Evolutionary conservation across 2,113 vertebrate genomes (phyloP).

Genomic region (Bombycilla garrulus): DNA sequence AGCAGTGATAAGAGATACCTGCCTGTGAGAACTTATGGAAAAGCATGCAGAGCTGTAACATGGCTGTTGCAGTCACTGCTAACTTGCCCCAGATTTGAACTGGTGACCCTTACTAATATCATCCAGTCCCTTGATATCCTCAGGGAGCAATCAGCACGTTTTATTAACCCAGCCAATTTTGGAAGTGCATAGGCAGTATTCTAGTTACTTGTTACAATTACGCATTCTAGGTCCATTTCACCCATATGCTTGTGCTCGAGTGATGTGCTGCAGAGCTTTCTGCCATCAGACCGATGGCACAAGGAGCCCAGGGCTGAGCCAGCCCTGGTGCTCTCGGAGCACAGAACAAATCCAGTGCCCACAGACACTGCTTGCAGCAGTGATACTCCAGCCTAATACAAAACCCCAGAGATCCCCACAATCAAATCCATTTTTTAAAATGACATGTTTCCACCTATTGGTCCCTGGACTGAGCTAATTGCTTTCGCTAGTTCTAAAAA

Average conservation of each 20-base stretch:
- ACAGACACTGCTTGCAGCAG: background rate
- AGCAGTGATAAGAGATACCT: background rate
- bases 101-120: conserved; percentile 47
- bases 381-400: background rate
- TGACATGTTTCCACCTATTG: conserved; percentile 27
- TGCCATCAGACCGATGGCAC: rapidly evolving
- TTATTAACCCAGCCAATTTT: conserved; percentile 54
- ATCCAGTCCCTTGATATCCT: conserved; percentile 41
- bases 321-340: background rate
- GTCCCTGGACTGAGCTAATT: conserved; percentile 22
- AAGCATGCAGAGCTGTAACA: background rate
- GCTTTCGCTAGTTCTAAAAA: conserved; percentile 40
- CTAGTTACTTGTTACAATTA: conserved; percentile 7
- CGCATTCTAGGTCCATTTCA: background rate
- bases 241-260: background rate
- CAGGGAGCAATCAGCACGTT: conserved; percentile 52
- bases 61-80: background rate
- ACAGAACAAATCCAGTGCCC: background rate
- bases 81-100: conserved; percentile 39
- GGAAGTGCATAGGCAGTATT: conserved; percentile 42
- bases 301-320: background rate
- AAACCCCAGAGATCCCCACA: background rate
- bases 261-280: background rate
- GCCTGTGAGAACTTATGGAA: rapidly evolving
- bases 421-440: conserved; percentile 30